Conservation (phyloP, 2,888 invertebrate genomes). For the Belgica antarctica region DNA sequence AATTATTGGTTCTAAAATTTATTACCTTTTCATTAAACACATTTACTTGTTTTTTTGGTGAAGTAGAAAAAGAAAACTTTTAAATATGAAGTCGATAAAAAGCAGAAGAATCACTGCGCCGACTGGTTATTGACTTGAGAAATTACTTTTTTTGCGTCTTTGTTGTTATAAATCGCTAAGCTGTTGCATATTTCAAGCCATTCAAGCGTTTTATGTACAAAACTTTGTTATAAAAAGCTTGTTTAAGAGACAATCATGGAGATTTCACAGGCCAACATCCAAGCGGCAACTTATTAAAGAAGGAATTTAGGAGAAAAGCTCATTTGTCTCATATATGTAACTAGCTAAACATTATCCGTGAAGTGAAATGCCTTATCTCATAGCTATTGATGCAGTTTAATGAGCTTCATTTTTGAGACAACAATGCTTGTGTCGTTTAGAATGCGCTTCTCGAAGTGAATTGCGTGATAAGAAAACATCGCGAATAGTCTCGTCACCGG, state of each 20-base stretch:
- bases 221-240: too few species aligned
- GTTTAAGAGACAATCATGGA: too few species aligned
- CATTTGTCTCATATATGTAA: not conserved
- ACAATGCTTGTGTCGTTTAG: not conserved
- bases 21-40: slow-evolving; percentile 5
- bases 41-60: not conserved
- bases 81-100: too few species aligned
- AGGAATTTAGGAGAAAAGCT: not conserved
- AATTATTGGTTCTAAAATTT: slow-evolving; percentile 15
- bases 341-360: slow-evolving; percentile 10
- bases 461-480: too few species aligned
- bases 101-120: too few species aligned
- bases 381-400: slow-evolving; percentile 15
- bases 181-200: too few species aligned
- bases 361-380: not conserved
- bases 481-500: too few species aligned
- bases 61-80: not conserved
- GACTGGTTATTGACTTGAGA: too few species aligned
- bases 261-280: not conserved
- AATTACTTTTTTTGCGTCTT: not conserved
- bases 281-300: not conserved
- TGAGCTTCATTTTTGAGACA: slow-evolving; percentile 7
- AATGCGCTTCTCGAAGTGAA: not conserved
- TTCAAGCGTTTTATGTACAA: too few species aligned
- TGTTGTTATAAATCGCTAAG: too few species aligned